Percentiles rank a stretch among this genome's conserved stretches.
These are phyloP conservation scores for Nemotelus pantherinus DNA, from an alignment of 2,888 invertebrate genomes.

Conservation along the genomic window DNA sequence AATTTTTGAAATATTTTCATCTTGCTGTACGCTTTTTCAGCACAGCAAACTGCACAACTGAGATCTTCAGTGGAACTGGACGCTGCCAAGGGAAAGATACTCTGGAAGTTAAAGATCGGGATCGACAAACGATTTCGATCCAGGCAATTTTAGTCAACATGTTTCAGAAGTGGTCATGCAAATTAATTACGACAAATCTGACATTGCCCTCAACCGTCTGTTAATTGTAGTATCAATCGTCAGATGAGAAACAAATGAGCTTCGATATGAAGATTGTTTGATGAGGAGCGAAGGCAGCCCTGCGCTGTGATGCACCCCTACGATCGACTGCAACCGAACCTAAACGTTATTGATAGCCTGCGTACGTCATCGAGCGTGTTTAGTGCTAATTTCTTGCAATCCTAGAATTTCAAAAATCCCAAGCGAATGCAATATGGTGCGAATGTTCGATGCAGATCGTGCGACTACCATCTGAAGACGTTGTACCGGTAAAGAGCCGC, in stretches of 20 bases:
- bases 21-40: constrained; percentile 17
- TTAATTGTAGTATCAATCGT: too few species aligned
- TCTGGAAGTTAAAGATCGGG: background rate
- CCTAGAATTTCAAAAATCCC: constrained; percentile 53
- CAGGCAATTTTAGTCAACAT: too few species aligned
- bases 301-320: constrained; percentile 10
- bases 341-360: constrained; percentile 36
- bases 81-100: background rate
- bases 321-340: constrained; percentile 3
- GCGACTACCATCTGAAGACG: constrained; percentile 6
- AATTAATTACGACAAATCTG: too few species aligned
- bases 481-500: constrained; percentile 21
- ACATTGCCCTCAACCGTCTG: too few species aligned
- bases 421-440: constrained; percentile 26
- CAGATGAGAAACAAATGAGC: too few species aligned
- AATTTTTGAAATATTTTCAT: constrained; percentile 41
- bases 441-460: constrained; percentile 27
- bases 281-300: background rate
- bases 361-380: constrained; percentile 44
- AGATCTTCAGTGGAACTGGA: background rate
- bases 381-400: constrained; percentile 55
- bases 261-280: too few species aligned
- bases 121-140: too few species aligned
- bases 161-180: too few species aligned
- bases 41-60: background rate